Evolutionary conservation across 2,113 vertebrate genomes (phyloP), one percentile per base, ranked within the genome.

Genomic region (Anhinga anhinga): DNA sequence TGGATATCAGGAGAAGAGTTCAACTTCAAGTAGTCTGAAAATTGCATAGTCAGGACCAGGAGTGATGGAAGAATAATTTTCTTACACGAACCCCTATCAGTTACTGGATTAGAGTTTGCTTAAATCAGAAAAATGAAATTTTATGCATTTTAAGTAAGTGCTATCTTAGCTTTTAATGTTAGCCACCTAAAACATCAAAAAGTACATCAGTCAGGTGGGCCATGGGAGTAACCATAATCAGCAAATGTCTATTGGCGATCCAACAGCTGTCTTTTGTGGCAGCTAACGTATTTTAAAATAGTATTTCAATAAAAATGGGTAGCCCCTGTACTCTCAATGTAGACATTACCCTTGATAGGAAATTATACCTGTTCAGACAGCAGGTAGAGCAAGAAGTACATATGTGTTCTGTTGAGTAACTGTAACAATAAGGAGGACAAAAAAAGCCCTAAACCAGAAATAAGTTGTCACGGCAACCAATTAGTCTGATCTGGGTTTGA

Each of bases 401-500:
- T 77, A 7, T 15, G 11, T 27, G 19, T 77, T 86, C 32, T 58
- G 26, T 23, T 49, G 77, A 90, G 53, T 70, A 77, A 29, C 45
- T 92, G 18, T 63, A 88, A 70, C 19, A 92, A 82, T 26, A 56
- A 92, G 7, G 21, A 93, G 36, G 53, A 53, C 49, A 86, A 74
- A 82, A 82, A 56, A 47, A 36, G 7, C 8, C 47, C 40, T 53
- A 63, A 70, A 52, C 30, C 30, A 94, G 66, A 85, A 95, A 89
- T 70, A 85, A 95, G 86, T 95, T 58, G 12, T 92, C 86, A 91
- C 53, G 77, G 44, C 40, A 93, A 95, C 49, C 38, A 84, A 62
- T 71, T 42, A 56, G 10, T 47, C 77, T 72, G 34, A 69, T 59
- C 69, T 87, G 36, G 38, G 15, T 69, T 86, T 67, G 50, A 88